These are phyloP conservation scores for Parauchenoglanis punctatus DNA, from an alignment of 2,797 vertebrate species.

Conservation along the genomic window DNA sequence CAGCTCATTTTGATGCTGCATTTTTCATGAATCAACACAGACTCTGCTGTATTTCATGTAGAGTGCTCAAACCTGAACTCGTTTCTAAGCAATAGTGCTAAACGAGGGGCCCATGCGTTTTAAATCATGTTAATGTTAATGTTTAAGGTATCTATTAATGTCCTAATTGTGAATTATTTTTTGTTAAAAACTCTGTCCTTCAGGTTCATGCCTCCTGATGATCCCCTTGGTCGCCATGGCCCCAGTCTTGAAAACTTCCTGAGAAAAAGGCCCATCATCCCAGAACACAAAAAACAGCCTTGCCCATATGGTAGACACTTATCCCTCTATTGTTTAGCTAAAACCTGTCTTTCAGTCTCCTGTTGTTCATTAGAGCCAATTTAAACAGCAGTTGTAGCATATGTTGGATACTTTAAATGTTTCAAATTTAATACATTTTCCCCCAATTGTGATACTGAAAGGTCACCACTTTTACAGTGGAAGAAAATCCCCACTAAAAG, in stretches of 20 bases:
- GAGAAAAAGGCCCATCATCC: conserved; percentile 88
- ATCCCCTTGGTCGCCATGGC: conserved; percentile 94
- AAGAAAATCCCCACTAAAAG: neutral
- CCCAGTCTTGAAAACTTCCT: conserved; percentile 97
- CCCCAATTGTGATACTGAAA: neutral
- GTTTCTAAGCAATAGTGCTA: neutral
- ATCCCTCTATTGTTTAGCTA: neutral
- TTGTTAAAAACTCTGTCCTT: conserved; percentile 15
- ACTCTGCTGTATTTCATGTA: neutral
- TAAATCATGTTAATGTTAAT: neutral
- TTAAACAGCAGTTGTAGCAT: neutral
- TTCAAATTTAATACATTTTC: neutral
- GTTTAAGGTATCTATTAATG: neutral
- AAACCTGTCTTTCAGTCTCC: neutral
- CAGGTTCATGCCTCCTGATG: conserved; percentile 98
- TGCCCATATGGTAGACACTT: conserved; percentile 91
- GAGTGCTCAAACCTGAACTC: neutral
- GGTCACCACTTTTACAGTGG: too few species aligned
- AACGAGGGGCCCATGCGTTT: neutral
- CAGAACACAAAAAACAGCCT: conserved; percentile 93
- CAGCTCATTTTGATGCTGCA: neutral
- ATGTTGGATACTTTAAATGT: neutral
- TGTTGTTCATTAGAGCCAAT: neutral
- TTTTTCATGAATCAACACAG: neutral
- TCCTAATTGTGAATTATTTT: neutral